phyloP scores from a whole-genome alignment of 1,140 invertebrate species.

The Sipha flava region DNA sequence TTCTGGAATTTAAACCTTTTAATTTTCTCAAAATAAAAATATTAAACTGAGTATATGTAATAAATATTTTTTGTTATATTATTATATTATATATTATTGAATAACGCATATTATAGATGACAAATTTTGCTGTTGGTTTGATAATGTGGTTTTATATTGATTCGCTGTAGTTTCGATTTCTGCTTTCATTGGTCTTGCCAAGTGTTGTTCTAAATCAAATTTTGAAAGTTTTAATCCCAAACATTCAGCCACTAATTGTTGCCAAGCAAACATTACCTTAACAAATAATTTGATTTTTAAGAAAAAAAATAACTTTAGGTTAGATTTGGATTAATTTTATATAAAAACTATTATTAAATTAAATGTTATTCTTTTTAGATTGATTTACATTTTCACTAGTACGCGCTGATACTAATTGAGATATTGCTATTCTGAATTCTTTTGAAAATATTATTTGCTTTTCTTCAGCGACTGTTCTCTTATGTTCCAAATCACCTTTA shows the following conservation, averaged over 20 bases:
- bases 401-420: slow-evolving; percentile 72
- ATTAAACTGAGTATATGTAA: too few relatives aligned
- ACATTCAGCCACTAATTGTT: slow-evolving; percentile 5
- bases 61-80: too few relatives aligned
- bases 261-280: slow-evolving; percentile 13
- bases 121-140: neutral
- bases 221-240: slow-evolving; percentile 16
- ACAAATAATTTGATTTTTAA: neutral
- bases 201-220: slow-evolving; percentile 24
- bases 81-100: neutral
- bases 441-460: slow-evolving; percentile 62
- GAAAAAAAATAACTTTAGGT: neutral
- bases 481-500: slow-evolving; percentile 72
- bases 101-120: neutral
- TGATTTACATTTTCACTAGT: slow-evolving; percentile 74
- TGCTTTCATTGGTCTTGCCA: neutral
- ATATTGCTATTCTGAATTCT: slow-evolving; percentile 64
- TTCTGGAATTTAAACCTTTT: too few relatives aligned
- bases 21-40: too few relatives aligned
- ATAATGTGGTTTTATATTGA: neutral
- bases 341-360: too few relatives aligned
- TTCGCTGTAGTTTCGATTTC: slow-evolving; percentile 11
- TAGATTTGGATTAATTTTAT: too few relatives aligned
- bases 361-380: too few relatives aligned
- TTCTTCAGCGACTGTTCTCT: slow-evolving; percentile 68